Base-by-base conservation (phyloP, 1,140 invertebrate species). In the Uloborus diversus region DNA sequence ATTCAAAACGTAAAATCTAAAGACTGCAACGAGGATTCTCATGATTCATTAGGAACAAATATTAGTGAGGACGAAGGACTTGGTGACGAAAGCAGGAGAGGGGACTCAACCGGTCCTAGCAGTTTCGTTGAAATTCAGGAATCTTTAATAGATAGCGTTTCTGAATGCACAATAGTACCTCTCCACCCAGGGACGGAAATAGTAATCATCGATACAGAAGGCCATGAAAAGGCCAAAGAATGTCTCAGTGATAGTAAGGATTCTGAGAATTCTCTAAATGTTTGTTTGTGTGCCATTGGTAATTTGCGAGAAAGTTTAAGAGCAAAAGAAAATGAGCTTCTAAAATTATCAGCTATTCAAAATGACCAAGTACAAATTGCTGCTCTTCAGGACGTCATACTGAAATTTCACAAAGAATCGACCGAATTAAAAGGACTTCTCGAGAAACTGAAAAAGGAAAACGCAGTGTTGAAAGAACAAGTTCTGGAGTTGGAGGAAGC, bases 1-100 rank as follows among this genome's bases (percentile, higher is more conserved):
- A 3, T 49, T 20, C 14, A 49, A 49, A 49, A 49, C 47, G 20
- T 49, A 13, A 13, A 13, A 49, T 20, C 47, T 25, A 33, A 69
- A n/a, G 47, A 69, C 4, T 11, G 4, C 25, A 76, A 35, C 53
- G n/a, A 65, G 20, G 71, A 69, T 23, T 61, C 53, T 25, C 53
- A 33, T 35, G 80, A 81, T 62, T 71, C 80, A 3, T 23, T 80
- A 30, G 69, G 79, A 37, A 37, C 78, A 62, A 69, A 71, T 49
- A 80, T 78, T 56, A 83, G 82, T 47, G 82, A 83, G 70, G 82
- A 83, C 49, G 82, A 83, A 66, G 82, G 82, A n/a, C 61, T 83
- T 7, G 82, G 82, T 30, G 82, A 83, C 49, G 82, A 83, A 20
- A 73, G 70, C 42, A 33, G 82, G 7, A 35, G 82, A 37, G 81